Conservation (phyloP, 2,113 vertebrate genomes). For the human (Homo sapiens) region DNA sequence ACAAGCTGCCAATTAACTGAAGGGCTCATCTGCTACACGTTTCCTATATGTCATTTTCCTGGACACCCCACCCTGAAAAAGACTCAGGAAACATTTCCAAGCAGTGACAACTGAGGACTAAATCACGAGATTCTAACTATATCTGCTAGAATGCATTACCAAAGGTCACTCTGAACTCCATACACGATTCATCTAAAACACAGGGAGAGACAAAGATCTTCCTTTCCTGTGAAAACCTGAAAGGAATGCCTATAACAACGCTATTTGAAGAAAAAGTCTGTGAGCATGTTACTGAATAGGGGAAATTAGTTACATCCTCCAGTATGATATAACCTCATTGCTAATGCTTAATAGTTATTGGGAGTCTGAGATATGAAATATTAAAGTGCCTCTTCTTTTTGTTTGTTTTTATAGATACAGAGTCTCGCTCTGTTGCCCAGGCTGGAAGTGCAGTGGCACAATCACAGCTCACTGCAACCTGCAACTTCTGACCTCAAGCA, state of each 20-base stretch:
- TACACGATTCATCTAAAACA: constrained; percentile 52
- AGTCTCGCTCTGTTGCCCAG: too few relatives aligned
- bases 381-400: neutral
- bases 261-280: constrained; percentile 22
- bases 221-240: constrained; percentile 15
- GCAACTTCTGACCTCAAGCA: too few relatives aligned
- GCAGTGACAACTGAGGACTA: constrained; percentile 39
- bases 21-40: constrained; percentile 27
- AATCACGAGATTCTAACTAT: constrained; percentile 24
- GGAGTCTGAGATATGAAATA: neutral
- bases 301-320: neutral
- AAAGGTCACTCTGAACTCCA: constrained; percentile 43
- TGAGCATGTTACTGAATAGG: neutral
- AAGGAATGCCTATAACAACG: neutral
- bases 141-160: neutral
- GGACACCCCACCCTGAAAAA: constrained; percentile 62
- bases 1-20: constrained; percentile 59
- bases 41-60: constrained; percentile 66
- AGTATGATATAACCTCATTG: neutral
- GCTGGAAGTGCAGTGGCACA: too few relatives aligned
- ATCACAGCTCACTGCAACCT: too few relatives aligned
- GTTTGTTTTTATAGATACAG: too few relatives aligned
- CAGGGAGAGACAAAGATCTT: constrained; percentile 40
- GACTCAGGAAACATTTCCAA: constrained; percentile 53
- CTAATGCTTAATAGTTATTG: neutral